A percentile compares a stretch with the other conserved stretches of the same genome.
phyloP scores from a whole-genome alignment of 1,140 invertebrate species.

The Andricus grossulariae region DNA sequence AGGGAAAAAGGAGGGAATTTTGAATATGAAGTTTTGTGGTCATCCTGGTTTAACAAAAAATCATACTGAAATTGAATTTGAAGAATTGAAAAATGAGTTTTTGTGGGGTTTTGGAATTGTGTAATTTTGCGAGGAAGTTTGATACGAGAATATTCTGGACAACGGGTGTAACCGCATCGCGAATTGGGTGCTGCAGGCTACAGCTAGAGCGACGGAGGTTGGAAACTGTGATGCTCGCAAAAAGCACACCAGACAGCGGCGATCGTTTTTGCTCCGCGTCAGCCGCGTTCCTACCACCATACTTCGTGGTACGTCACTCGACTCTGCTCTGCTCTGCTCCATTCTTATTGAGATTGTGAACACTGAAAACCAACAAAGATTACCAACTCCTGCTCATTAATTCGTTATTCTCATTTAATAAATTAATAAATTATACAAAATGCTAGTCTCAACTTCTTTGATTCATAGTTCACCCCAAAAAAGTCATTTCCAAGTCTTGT shows the following conservation, averaged over 20 bases:
- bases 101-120: not conserved
- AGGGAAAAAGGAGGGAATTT: too few relatives aligned
- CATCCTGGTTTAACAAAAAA: too few relatives aligned
- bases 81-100: not conserved
- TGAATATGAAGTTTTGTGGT: too few relatives aligned
- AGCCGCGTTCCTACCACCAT: conserved; percentile 75
- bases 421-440: too few relatives aligned
- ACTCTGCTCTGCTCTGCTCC: conserved; percentile 57
- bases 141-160: conserved; percentile 49
- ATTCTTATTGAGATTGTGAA: conserved; percentile 61
- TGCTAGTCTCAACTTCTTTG: too few relatives aligned
- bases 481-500: too few relatives aligned
- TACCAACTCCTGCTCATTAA: not conserved
- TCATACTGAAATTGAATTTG: not conserved
- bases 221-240: conserved; percentile 74
- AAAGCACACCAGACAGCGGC: conserved; percentile 76
- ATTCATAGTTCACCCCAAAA: too few relatives aligned
- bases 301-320: conserved; percentile 76
- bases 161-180: conserved; percentile 59
- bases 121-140: conserved; percentile 2
- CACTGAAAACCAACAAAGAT: conserved; percentile 49
- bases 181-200: conserved; percentile 59
- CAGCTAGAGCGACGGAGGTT: conserved; percentile 66
- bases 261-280: conserved; percentile 76
- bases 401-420: not conserved